phyloP scores from a whole-genome alignment of 2,113 vertebrate species.

The Pomatorhinus ruficollis region DNA sequence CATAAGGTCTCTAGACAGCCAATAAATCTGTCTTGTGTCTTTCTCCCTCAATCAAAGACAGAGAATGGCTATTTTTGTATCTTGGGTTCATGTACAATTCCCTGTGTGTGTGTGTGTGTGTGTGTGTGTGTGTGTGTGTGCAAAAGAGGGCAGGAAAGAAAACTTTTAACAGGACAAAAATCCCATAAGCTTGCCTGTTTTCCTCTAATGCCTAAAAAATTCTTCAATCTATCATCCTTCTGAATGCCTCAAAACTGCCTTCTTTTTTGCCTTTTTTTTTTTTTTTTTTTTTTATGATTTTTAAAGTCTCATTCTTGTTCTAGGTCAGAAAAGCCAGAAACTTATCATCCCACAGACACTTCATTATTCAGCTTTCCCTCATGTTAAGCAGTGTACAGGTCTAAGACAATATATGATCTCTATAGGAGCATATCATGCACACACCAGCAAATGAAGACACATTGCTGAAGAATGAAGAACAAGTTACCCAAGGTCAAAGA shows the following conservation, averaged over 20 bases:
- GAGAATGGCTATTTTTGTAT: slow-evolving; percentile 40
- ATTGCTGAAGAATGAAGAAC: neutral
- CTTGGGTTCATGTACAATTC: neutral
- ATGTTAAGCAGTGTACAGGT: neutral
- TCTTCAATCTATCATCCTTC: neutral
- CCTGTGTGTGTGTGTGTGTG: neutral
- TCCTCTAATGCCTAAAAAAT: neutral
- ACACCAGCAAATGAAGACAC: neutral
- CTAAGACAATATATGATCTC: neutral
- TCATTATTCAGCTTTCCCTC: neutral
- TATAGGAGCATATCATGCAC: neutral
- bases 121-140: neutral
- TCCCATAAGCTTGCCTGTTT: neutral
- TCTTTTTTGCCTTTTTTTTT: neutral
- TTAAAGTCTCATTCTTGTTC: neutral
- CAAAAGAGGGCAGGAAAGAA: neutral
- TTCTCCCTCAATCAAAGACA: slow-evolving; percentile 38
- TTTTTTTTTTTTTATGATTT: neutral
- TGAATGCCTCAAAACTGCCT: neutral
- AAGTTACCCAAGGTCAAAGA: neutral
- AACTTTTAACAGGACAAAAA: neutral
- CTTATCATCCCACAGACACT: neutral
- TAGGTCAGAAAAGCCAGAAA: neutral
- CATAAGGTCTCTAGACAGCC: slow-evolving; percentile 64
- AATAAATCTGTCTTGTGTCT: slow-evolving; percentile 57